These are phyloP conservation scores for Dorcus hopei DNA, from an alignment of 2,888 invertebrate genomes.

Conservation along the genomic window DNA sequence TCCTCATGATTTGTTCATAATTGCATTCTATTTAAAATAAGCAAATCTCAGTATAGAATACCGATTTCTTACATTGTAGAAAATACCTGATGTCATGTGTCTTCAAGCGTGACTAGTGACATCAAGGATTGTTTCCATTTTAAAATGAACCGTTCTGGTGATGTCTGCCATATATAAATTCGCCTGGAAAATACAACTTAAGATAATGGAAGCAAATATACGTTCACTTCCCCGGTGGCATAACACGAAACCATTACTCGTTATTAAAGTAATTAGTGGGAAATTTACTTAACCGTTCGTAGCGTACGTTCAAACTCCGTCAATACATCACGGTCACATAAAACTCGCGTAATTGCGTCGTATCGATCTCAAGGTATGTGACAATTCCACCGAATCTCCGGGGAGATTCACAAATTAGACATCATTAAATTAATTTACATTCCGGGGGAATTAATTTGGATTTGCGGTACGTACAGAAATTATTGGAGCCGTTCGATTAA, in stretches of 20 bases:
- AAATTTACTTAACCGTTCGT: neutral
- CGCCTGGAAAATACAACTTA: neutral
- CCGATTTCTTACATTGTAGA: no score
- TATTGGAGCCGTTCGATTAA: constrained; percentile 7
- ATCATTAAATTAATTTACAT: constrained; percentile 21
- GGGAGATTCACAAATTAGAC: constrained; percentile 19
- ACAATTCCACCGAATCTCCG: constrained; percentile 8
- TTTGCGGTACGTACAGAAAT: constrained; percentile 5
- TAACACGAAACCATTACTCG: neutral
- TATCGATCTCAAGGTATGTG: constrained; percentile 6
- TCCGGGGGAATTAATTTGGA: constrained; percentile 17
- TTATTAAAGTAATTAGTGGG: neutral
- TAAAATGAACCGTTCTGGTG: no score
- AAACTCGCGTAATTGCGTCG: neutral
- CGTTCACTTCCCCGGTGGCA: neutral
- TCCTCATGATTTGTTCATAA: no score
- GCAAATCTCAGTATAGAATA: no score
- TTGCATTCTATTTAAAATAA: no score
- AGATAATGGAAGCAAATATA: neutral
- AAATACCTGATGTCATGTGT: no score
- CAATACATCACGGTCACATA: neutral
- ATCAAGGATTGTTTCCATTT: no score
- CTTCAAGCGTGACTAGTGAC: no score
- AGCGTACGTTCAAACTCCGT: neutral
- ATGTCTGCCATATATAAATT: neutral